phyloP scores from a whole-genome alignment of 2,888 invertebrate genomes.

The Arctia plantaginis region DNA sequence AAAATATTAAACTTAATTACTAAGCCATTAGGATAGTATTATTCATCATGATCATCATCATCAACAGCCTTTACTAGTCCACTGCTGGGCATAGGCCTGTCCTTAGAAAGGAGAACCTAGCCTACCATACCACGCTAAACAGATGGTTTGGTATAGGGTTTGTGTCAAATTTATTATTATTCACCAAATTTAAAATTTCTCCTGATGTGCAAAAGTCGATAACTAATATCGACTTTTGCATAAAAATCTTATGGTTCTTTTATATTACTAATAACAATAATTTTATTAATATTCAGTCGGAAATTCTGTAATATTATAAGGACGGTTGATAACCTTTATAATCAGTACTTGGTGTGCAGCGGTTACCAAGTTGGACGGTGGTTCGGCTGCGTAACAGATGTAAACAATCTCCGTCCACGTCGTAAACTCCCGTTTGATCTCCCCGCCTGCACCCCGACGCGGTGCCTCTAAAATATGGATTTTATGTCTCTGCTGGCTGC shows the following conservation, averaged over 20 bases:
- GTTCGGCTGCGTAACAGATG: slow-evolving; percentile 82
- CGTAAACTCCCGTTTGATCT: slow-evolving; percentile 86
- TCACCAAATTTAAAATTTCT: not conserved
- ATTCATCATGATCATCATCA: no score
- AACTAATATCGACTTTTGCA: not conserved
- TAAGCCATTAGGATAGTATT: no score
- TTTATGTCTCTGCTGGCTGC: slow-evolving; percentile 82
- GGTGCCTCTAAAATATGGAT: slow-evolving; percentile 83
- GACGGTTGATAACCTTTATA: slow-evolving; percentile 55
- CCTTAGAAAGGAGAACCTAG: no score
- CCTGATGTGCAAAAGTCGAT: no score
- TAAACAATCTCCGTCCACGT: slow-evolving; percentile 84
- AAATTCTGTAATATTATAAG: slow-evolving; percentile 42
- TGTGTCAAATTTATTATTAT: no score
- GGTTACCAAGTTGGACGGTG: slow-evolving; percentile 82
- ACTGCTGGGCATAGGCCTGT: no score
- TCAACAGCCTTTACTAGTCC: no score
- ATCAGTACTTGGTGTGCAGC: slow-evolving; percentile 70
- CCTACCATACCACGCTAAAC: no score
- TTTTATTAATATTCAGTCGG: slow-evolving; percentile 22
- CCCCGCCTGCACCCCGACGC: slow-evolving; percentile 67
- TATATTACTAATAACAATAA: not conserved
- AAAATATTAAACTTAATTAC: no score
- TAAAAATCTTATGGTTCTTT: not conserved
- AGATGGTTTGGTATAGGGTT: no score